phyloP scores from a whole-genome alignment of 1,140 invertebrate genomes.

The Drosophila lacertosa region DNA sequence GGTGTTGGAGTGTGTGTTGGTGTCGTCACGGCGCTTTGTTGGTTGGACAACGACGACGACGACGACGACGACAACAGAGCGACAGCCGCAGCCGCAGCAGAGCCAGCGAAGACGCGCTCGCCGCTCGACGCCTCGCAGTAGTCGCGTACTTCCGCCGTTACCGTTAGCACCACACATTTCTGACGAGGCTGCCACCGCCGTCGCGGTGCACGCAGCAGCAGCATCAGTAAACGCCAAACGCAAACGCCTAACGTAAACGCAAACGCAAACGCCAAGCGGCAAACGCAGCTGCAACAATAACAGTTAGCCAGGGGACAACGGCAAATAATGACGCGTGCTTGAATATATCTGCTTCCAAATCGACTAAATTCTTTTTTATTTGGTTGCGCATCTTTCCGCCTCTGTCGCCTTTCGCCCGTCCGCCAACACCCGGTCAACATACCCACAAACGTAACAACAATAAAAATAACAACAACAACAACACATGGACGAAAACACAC shows the following conservation, averaged over 20 bases:
- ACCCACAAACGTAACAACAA: neutral
- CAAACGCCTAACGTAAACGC: constrained; percentile 26
- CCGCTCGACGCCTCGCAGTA: constrained; percentile 71
- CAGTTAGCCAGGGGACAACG: constrained; percentile 46
- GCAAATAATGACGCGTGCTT: constrained; percentile 27
- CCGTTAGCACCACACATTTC: constrained; percentile 74
- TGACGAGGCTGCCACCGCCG: constrained; percentile 47
- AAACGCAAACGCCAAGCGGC: constrained; percentile 11
- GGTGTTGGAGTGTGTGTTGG: constrained; percentile 35
- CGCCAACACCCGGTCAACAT: constrained; percentile 9
- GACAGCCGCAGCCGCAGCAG: constrained; percentile 64
- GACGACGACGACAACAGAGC: constrained; percentile 51
- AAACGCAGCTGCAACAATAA: constrained; percentile 35
- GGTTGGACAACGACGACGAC: constrained; percentile 52
- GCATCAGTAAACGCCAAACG: constrained; percentile 21
- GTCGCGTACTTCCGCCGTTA: constrained; percentile 81
- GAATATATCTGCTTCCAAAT: neutral
- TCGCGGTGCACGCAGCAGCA: constrained; percentile 52
- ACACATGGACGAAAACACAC: constrained; percentile 10
- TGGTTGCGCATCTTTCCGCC: constrained; percentile 13
- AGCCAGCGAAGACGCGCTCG: constrained; percentile 72
- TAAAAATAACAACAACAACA: neutral
- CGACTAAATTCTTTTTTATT: constrained; percentile 9
- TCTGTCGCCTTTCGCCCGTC: neutral
- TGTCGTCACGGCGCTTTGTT: constrained; percentile 55